phyloP scores from a whole-genome alignment of 2,797 vertebrate species.

The Eospalax fontanierii region DNA sequence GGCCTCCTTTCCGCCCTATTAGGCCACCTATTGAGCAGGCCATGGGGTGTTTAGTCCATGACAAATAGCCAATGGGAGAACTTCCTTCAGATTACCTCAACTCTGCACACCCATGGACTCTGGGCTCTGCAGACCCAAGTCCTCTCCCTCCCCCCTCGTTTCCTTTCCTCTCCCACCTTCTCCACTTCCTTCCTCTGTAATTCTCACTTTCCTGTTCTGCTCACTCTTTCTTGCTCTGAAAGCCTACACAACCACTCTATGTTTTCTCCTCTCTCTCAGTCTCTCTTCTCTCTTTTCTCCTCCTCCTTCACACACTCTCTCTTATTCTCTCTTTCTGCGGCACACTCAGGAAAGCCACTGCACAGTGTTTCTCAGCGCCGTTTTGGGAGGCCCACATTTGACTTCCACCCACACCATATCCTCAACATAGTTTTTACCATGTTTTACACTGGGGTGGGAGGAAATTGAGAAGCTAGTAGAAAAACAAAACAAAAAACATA shows the following conservation, averaged over 20 bases:
- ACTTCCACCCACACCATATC: not conserved
- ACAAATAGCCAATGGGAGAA: not conserved
- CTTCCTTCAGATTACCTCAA: not conserved
- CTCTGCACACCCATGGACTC: not conserved
- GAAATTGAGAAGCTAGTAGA: not conserved
- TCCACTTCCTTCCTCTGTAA: not conserved
- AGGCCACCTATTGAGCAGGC: too few species aligned
- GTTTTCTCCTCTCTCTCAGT: not conserved
- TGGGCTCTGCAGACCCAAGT: not conserved
- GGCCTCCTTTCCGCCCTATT: not conserved
- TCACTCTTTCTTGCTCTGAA: not conserved
- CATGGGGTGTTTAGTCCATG: not conserved
- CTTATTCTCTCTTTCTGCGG: not conserved
- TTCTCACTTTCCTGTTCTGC: too few species aligned
- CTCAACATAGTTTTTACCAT: not conserved
- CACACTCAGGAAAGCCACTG: not conserved
- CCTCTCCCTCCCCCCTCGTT: not conserved
- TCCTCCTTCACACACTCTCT: too few species aligned
- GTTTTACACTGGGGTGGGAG: not conserved
- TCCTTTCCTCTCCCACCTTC: not conserved
- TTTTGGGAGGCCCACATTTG: not conserved
- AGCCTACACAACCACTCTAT: not conserved
- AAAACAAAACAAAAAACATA: not conserved
- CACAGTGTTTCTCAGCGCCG: fast-evolving
- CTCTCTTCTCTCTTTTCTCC: too few species aligned